These are phyloP conservation scores for Cossypha caffra DNA, from an alignment of 2,797 vertebrate genomes.

Conservation along the genomic window DNA sequence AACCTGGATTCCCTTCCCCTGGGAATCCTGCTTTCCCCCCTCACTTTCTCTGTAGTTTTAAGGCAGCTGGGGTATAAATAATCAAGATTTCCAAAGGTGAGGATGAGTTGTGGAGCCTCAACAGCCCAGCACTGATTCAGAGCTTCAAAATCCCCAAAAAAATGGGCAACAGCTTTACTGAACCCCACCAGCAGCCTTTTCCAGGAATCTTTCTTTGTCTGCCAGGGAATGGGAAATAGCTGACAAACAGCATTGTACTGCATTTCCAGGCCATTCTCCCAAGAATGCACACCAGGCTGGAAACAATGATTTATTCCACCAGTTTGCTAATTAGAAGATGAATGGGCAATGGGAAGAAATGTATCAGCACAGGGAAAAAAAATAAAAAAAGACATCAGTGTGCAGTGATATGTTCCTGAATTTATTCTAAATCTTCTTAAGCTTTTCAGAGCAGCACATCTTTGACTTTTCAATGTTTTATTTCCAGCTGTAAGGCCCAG, in stretches of 20 bases:
- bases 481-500: not conserved
- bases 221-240: not conserved
- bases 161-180: not conserved
- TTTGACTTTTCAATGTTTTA: not conserved
- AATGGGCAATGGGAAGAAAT: not conserved
- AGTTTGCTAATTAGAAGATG: not conserved
- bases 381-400: not conserved
- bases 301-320: not conserved
- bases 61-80: conserved; percentile 10
- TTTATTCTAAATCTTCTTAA: not conserved
- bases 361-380: not conserved
- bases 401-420: not conserved
- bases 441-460: not conserved
- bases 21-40: not conserved
- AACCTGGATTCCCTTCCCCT: not conserved
- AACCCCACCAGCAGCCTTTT: not conserved
- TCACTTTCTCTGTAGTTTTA: not conserved
- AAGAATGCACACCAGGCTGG: not conserved
- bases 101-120: not conserved
- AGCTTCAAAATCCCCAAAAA: not conserved
- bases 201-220: not conserved
- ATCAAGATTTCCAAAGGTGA: not conserved
- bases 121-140: not conserved
- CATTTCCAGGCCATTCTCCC: not conserved
- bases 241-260: not conserved